Base-by-base conservation (phyloP, 2,113 vertebrate species). In the Sardina pilchardus region DNA sequence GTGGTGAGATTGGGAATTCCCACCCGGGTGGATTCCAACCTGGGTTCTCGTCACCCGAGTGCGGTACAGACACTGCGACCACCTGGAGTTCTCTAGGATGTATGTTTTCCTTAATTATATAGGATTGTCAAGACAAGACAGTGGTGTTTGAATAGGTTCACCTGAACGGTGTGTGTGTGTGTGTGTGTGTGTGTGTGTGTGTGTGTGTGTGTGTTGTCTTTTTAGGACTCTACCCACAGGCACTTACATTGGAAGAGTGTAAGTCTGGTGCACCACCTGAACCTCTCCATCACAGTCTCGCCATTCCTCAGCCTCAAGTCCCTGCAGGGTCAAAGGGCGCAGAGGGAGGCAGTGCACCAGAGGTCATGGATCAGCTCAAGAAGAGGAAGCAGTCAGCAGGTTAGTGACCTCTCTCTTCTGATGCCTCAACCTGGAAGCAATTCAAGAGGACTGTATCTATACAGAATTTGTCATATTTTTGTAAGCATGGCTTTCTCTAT, bases 261-360 rank as follows among this genome's bases (percentile, higher is more conserved):
- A 42, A 19, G 16, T 42, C 82, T 53, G 30, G 53, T 83, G 24
- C 53, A 42, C 9, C 82, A 83, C 53, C 82, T 83, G 50, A 83
- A 83, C 30, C 53, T 83, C 42, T 83, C 82, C 12, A 59, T 83
- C 82, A 83, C 82, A 12, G 39, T 83, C 59, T 42, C 82, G 34
- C 82, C 82, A 36, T 83, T 59, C 53, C 34, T 83, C 50, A 83
- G 53, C 9, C 50, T 83, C 19, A 39, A 21, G 21, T 42, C 36
- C 19, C 4, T 42, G 42, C 82, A 83, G 30, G 53, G 53, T 83
- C 82, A 83, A 59, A 63, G 9, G 82, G 63, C 53, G 42, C 36
- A n/a, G 17, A 36, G 59, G 82, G 36, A 63, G n/a, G 1, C 63
- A 63, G 82, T 26, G 24, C 36, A 63, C 5, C 50, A 63, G 53